A percentile compares a stretch with the other conserved stretches of the same genome.
phyloP scores from a whole-genome alignment of 2,113 vertebrate genomes.

The Erpornis zantholeuca region DNA sequence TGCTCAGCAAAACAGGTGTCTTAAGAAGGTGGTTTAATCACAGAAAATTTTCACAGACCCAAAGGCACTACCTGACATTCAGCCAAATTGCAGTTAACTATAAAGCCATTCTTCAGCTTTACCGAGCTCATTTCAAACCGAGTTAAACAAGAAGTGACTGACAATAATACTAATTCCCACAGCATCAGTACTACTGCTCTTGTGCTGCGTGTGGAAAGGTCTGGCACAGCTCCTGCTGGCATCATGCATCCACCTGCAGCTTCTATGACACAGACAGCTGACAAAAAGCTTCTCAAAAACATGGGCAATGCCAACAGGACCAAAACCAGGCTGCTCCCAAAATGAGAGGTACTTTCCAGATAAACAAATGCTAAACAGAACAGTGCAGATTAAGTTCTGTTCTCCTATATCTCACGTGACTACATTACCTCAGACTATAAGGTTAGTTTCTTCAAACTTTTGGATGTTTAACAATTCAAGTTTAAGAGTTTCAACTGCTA shows the following conservation, averaged over 20 bases:
- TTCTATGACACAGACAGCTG: neutral
- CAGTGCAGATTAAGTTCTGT: neutral
- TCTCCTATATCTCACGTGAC: neutral
- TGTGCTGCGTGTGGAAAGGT: neutral
- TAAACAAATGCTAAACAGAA: neutral
- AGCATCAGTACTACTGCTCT: neutral
- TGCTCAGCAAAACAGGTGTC: neutral
- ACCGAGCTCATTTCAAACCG: neutral
- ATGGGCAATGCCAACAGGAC: neutral
- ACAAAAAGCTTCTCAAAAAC: neutral
- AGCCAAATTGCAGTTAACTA: constrained; percentile 29
- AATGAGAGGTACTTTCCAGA: neutral
- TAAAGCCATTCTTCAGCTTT: constrained; percentile 22
- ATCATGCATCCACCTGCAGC: neutral
- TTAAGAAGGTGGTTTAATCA: constrained; percentile 34
- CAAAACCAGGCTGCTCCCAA: neutral
- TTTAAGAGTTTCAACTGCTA: neutral
- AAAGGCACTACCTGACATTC: constrained; percentile 46
- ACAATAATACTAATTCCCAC: neutral
- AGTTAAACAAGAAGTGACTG: constrained; percentile 35
- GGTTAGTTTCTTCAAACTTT: neutral
- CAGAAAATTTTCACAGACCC: constrained; percentile 28
- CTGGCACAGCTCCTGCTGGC: neutral
- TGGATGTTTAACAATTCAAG: neutral
- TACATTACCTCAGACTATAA: neutral